Evolutionary conservation across 2,113 vertebrate species (phyloP).

Genomic region (Micronisus gabar): DNA sequence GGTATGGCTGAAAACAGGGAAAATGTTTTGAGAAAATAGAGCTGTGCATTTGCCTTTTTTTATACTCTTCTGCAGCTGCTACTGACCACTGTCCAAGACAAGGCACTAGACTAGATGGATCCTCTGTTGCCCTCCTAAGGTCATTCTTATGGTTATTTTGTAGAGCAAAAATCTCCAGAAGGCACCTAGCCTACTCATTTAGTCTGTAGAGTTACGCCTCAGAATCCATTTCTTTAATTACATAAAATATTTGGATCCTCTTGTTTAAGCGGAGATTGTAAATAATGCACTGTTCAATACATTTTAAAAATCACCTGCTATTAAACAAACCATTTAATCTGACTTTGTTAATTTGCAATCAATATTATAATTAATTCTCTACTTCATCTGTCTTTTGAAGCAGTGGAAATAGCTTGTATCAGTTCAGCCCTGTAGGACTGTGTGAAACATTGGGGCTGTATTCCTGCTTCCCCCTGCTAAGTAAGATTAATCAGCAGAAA

Average conservation of each 20-base stretch:
- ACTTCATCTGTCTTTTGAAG: constrained; percentile 6
- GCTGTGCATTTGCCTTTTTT: background rate
- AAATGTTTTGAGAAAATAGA: background rate
- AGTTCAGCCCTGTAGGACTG: background rate
- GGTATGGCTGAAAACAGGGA: background rate
- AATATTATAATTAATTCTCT: constrained; percentile 12
- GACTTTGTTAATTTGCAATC: constrained; percentile 1
- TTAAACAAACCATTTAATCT: background rate
- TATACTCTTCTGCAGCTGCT: background rate
- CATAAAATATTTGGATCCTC: background rate
- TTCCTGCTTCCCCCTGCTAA: background rate
- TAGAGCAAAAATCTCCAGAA: background rate
- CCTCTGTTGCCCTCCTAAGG: background rate
- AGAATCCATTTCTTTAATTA: background rate
- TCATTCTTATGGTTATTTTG: background rate
- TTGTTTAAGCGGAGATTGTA: background rate
- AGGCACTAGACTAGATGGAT: background rate
- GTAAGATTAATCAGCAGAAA: background rate
- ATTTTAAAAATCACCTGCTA: background rate
- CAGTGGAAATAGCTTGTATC: background rate
- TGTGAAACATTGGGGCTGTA: background rate
- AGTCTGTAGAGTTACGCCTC: background rate
- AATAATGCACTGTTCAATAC: background rate
- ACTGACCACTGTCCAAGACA: background rate
- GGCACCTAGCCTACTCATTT: background rate